A percentile compares a stretch with the other conserved stretches of the same genome.
phyloP scores from a whole-genome alignment of 2,113 vertebrate species.

The Tricholaema leucomelas region DNA sequence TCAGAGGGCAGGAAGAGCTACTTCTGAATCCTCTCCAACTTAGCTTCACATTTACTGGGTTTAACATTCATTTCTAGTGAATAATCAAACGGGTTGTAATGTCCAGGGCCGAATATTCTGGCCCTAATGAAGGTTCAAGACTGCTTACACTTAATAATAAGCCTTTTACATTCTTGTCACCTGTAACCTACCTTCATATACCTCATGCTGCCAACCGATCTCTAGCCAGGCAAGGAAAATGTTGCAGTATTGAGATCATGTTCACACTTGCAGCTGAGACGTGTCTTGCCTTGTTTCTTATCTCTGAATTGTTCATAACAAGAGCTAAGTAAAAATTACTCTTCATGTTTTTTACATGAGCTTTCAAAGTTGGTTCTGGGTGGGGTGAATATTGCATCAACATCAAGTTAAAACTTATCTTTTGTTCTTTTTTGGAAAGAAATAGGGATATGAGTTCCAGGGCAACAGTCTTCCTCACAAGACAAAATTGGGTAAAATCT shows the following conservation, averaged over 20 bases:
- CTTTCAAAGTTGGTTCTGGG: conserved; percentile 65
- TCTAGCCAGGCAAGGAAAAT: conserved; percentile 53
- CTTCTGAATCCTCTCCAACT: conserved; percentile 15
- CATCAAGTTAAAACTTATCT: conserved; percentile 67
- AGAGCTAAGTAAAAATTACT: conserved; percentile 51
- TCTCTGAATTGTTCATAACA: conserved; percentile 61
- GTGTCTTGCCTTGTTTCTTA: conserved; percentile 47
- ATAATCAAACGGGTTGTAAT: conserved; percentile 33
- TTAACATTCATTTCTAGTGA: conserved; percentile 16
- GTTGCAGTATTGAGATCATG: conserved; percentile 14
- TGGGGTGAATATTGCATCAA: conserved; percentile 63
- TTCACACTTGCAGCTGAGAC: conserved; percentile 25
- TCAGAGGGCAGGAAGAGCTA: neutral
- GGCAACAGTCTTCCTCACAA: neutral
- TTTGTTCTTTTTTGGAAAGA: conserved; percentile 55
- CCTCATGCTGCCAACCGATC: conserved; percentile 18
- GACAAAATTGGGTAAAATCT: neutral
- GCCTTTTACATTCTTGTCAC: conserved; percentile 41
- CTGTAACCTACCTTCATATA: conserved; percentile 43
- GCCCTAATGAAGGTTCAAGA: conserved; percentile 24
- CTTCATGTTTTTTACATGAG: conserved; percentile 64
- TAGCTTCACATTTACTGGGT: neutral
- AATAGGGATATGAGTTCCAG: conserved; percentile 20
- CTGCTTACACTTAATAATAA: conserved; percentile 55
- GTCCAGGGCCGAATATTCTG: conserved; percentile 36